A percentile compares a stretch with the other conserved stretches of the same genome.
phyloP scores from a whole-genome alignment of 2,113 vertebrate genomes.

The Alosa alosa region DNA sequence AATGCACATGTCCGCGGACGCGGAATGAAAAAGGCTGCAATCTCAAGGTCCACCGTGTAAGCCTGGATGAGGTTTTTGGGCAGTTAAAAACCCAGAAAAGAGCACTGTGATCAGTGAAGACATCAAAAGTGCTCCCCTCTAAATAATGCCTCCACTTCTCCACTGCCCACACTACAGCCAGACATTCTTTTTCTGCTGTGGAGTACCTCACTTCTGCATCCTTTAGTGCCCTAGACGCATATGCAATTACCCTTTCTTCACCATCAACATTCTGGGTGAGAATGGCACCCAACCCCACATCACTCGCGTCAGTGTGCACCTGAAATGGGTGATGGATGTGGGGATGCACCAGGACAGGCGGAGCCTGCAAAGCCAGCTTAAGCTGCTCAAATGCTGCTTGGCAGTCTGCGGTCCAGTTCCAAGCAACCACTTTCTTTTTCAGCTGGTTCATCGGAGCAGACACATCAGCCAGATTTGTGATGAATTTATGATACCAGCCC shows the following conservation, averaged over 20 bases:
- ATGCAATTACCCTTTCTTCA: neutral
- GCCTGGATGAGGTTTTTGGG: too few species aligned
- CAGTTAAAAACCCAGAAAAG: too few species aligned
- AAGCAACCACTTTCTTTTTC: conserved; percentile 17
- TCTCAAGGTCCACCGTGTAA: too few species aligned
- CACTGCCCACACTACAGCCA: too few species aligned
- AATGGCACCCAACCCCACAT: conserved; percentile 11
- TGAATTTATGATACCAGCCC: conserved; percentile 34
- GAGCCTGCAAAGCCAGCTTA: neutral
- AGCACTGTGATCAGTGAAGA: too few species aligned
- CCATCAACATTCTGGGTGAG: neutral
- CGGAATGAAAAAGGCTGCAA: too few species aligned
- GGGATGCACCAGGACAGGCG: conserved; percentile 20
- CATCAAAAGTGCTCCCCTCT: too few species aligned
- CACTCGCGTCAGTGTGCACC: conserved; percentile 24
- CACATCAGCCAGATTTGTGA: conserved; percentile 24
- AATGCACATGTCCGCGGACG: too few species aligned
- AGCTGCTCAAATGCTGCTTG: neutral
- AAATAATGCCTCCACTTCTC: too few species aligned
- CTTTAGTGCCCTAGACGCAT: too few species aligned
- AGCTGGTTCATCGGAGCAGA: neutral
- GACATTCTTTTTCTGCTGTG: too few species aligned
- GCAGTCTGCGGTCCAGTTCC: conserved; percentile 23
- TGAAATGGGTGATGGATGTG: neutral
- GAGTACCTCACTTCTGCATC: too few species aligned